Evolutionary conservation across 1,140 invertebrate species (phyloP), one percentile per base, ranked within the genome.

Genomic region (Tetragnatha versicolor): DNA sequence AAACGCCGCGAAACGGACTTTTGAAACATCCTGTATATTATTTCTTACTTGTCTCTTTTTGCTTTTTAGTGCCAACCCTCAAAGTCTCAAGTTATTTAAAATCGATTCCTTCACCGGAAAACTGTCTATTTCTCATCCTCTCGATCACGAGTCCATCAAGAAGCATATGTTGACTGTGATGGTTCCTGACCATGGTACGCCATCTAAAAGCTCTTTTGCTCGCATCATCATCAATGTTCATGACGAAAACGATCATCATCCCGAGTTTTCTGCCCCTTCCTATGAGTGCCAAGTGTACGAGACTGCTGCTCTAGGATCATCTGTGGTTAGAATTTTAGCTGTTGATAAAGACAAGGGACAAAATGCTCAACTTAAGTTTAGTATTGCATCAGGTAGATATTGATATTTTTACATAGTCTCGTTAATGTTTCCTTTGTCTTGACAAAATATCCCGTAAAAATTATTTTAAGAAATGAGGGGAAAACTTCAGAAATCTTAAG

Each of bases 181-280:
- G 90, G 95, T 95, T 0, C 91, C 92, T 80, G 96, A 98, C 86
- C 91, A 94, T 82, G 95, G 94, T 0, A 92, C 92, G 0, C 93
- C 92, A 12, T 91, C 93, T 0, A 93, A 94, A 83, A 88, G 92
- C 17, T 94, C 94, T 84, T 94, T 92, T 84, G 93, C 94, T 2
- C 88, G 94, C 81, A 91, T 97, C 0, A 86, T 91, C 31, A 90
- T 97, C 51, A 90, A 89, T 55, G 93, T 97, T 0, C 89, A 91
- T 82, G 95, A 96, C 86, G 91, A 94, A 81, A 97, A 97, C 86
- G 95, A 97, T 84, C 94, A 96, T 84, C 87, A 91, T 29, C 95
- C 95, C 0, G 90, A 92, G 83, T 96, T 96, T 82, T 91, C 91
- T 60, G 89, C 90, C 33, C 89, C 90, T 82, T 89, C 92, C 51